Evolutionary conservation across 2,797 vertebrate species (phyloP).

Genomic region (Crocodylus rhombifer): DNA sequence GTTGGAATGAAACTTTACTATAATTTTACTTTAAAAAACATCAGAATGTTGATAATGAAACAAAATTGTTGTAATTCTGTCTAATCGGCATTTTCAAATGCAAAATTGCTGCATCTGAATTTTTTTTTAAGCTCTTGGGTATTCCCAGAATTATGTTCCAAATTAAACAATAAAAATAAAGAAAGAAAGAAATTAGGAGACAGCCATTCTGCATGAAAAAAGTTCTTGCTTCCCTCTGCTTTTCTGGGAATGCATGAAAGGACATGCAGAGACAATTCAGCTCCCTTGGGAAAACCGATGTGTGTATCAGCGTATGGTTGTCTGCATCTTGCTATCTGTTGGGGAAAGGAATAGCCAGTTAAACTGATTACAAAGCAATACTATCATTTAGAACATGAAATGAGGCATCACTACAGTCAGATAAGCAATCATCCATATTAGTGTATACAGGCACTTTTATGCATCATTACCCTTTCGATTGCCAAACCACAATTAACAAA

Average conservation of each 20-base stretch:
- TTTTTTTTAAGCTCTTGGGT: not conserved
- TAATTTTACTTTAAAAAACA: not conserved
- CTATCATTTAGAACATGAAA: not conserved
- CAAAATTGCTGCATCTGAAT: not conserved
- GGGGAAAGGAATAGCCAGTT: not conserved
- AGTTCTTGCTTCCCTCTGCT: not conserved
- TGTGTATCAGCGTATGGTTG: not conserved
- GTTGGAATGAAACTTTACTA: not conserved
- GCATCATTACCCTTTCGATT: not conserved
- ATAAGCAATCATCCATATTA: not conserved
- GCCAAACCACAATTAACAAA: not conserved
- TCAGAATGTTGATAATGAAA: not conserved
- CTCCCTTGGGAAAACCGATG: not conserved
- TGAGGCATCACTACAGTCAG: not conserved
- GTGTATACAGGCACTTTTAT: not conserved
- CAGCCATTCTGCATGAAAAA: not conserved
- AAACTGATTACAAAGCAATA: not conserved
- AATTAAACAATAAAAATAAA: too few relatives aligned
- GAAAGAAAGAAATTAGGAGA: fast-evolving
- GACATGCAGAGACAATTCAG: not conserved
- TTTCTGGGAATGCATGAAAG: not conserved
- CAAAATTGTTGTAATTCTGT: not conserved
- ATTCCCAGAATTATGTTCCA: too few relatives aligned
- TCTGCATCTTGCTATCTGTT: not conserved
- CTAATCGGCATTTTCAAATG: not conserved